Conservation (phyloP, 2,113 vertebrate species). For the Apus apus region DNA sequence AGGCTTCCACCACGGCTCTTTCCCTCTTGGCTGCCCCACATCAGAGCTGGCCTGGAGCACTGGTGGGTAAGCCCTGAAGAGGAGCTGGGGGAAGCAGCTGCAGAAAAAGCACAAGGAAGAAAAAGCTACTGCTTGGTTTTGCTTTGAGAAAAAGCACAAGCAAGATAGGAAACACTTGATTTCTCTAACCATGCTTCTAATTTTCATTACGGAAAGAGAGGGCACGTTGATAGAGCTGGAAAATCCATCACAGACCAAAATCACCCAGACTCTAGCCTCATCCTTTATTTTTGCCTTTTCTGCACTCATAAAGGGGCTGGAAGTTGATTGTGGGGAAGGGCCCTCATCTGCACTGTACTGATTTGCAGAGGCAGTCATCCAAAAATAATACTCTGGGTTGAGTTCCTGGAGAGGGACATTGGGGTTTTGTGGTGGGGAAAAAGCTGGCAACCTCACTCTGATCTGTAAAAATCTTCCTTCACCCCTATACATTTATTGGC, state of each 20-base stretch:
- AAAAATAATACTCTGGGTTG: slow-evolving; percentile 57
- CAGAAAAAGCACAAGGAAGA: neutral
- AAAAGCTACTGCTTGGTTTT: neutral
- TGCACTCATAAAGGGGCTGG: neutral
- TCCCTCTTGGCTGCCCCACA: neutral
- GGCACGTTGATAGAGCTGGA: neutral
- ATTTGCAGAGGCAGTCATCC: slow-evolving; percentile 56
- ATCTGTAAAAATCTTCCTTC: slow-evolving; percentile 62
- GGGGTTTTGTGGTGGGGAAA: slow-evolving; percentile 65
- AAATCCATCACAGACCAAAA: neutral
- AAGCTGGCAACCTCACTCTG: slow-evolving; percentile 56
- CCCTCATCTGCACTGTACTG: slow-evolving; percentile 1
- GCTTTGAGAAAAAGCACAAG: neutral
- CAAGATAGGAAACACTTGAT: neutral
- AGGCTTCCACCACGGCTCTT: neutral
- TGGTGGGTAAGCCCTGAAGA: rapidly evolving
- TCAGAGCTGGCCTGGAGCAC: neutral
- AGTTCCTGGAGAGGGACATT: slow-evolving; percentile 71
- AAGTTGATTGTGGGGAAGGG: neutral
- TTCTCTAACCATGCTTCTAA: neutral
- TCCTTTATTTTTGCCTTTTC: slow-evolving; percentile 15
- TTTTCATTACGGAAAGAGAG: neutral
- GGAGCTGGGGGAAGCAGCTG: neutral
- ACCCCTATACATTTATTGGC: slow-evolving; percentile 37
- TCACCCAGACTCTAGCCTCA: neutral